Conservation (phyloP, 1,140 invertebrate genomes). For the Sipha flava region DNA sequence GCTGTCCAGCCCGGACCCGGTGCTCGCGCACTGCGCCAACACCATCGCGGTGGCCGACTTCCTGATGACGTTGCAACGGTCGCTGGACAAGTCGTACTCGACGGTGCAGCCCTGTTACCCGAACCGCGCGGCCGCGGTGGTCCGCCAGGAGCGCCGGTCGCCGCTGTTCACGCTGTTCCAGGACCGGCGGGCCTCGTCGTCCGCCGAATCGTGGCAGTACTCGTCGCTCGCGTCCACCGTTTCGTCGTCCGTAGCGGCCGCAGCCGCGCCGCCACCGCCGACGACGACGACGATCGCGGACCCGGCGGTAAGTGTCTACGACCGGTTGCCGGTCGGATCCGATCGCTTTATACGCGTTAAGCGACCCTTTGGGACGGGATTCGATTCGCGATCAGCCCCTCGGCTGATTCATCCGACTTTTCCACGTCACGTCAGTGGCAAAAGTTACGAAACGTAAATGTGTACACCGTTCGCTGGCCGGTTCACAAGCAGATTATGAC, state of each 20-base stretch:
- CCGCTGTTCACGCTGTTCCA: constrained; percentile 34
- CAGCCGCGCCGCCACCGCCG: not conserved
- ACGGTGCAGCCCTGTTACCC: constrained; percentile 57
- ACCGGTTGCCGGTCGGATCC: too few species aligned
- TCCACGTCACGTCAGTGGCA: too few species aligned
- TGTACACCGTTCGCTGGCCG: too few species aligned
- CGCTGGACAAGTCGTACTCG: constrained; percentile 41
- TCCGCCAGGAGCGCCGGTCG: not conserved
- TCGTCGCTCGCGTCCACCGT: not conserved
- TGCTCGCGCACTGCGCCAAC: not conserved
- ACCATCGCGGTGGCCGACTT: constrained; percentile 14
- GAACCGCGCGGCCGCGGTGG: not conserved
- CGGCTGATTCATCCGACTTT: too few species aligned
- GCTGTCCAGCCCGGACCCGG: constrained; percentile 12
- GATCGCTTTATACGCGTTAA: too few species aligned
- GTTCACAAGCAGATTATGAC: too few species aligned
- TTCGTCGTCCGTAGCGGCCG: not conserved
- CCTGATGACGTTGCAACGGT: constrained; percentile 11
- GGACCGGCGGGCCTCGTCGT: not conserved
- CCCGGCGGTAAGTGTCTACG: too few species aligned
- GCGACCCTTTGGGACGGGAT: too few species aligned
- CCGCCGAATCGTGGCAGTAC: constrained; percentile 18
- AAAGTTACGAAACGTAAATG: too few species aligned
- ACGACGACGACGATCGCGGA: not conserved
- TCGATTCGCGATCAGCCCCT: too few species aligned